These are phyloP conservation scores for Acanthopleura granulata DNA, from an alignment of 2,888 invertebrate species.

Conservation along the genomic window DNA sequence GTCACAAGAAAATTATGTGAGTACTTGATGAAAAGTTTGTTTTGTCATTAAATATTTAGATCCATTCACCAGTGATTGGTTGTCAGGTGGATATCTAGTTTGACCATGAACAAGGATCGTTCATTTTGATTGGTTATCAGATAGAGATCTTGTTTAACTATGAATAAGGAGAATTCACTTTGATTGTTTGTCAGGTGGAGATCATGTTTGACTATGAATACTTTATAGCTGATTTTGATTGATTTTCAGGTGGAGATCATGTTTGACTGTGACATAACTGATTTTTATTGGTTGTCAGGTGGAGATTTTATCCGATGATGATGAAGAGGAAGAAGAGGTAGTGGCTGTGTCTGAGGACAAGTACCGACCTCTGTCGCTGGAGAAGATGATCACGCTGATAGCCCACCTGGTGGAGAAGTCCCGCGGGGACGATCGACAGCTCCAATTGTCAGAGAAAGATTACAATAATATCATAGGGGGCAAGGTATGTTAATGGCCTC, in stretches of 20 bases:
- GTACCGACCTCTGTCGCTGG: constrained; percentile 89
- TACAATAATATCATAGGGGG: constrained; percentile 87
- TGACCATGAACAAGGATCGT: too few species aligned
- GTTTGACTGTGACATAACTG: too few species aligned
- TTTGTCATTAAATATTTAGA: too few species aligned
- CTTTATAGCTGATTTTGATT: neutral
- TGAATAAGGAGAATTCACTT: neutral
- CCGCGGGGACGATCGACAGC: constrained; percentile 77
- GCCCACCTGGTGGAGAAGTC: constrained; percentile 91
- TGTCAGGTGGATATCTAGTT: too few species aligned
- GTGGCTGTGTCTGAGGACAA: constrained; percentile 78
- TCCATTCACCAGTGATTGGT: too few species aligned
- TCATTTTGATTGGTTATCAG: neutral
- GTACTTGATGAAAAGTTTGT: constrained; percentile 25
- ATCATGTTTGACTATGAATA: too few species aligned
- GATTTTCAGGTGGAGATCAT: neutral
- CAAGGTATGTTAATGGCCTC: constrained; percentile 77
- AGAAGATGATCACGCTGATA: constrained; percentile 94
- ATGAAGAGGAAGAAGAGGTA: constrained; percentile 79
- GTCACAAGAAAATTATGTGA: constrained; percentile 62
- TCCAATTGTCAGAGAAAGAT: constrained; percentile 84
- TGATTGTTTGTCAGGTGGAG: neutral
- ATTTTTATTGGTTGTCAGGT: constrained; percentile 55
- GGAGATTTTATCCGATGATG: constrained; percentile 80
- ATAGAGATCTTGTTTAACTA: too few species aligned